Percentiles rank a stretch among this genome's conserved stretches.
phyloP scores from a whole-genome alignment of 2,113 vertebrate genomes.

The Hippopotamus amphibius region DNA sequence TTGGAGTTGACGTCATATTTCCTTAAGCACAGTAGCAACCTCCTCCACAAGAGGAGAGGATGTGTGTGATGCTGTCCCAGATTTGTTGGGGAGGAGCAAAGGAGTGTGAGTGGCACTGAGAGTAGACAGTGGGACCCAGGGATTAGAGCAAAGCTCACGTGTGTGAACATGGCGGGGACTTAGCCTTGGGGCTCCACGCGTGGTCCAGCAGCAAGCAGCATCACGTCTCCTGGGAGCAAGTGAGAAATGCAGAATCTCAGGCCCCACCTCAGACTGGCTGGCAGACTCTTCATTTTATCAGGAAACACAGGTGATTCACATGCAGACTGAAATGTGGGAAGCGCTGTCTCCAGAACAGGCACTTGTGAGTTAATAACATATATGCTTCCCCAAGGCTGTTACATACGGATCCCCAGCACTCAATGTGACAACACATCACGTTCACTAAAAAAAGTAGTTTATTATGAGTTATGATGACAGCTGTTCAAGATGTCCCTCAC shows the following conservation, averaged over 20 bases:
- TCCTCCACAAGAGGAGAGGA: background rate
- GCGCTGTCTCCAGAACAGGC: background rate
- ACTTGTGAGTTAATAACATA: background rate
- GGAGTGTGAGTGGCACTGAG: background rate
- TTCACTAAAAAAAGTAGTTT: background rate
- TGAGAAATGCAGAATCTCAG: background rate
- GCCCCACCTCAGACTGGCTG: background rate
- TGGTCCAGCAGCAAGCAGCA: background rate
- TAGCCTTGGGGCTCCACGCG: background rate
- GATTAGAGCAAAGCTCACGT: background rate
- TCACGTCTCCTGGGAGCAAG: background rate
- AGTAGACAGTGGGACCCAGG: background rate
- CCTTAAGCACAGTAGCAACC: background rate
- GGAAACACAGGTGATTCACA: background rate
- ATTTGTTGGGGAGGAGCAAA: background rate
- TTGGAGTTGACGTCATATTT: slow-evolving; percentile 6
- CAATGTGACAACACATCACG: background rate
- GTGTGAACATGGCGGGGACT: background rate
- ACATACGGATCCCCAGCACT: background rate
- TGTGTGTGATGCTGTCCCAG: background rate
- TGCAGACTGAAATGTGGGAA: background rate
- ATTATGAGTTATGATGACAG: background rate
- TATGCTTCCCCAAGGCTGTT: background rate
- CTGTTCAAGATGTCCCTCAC: background rate
- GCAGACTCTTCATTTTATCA: background rate